Evolutionary conservation across 2,888 invertebrate species (phyloP).

Genomic region (Thysanoteuthis rhombus): DNA sequence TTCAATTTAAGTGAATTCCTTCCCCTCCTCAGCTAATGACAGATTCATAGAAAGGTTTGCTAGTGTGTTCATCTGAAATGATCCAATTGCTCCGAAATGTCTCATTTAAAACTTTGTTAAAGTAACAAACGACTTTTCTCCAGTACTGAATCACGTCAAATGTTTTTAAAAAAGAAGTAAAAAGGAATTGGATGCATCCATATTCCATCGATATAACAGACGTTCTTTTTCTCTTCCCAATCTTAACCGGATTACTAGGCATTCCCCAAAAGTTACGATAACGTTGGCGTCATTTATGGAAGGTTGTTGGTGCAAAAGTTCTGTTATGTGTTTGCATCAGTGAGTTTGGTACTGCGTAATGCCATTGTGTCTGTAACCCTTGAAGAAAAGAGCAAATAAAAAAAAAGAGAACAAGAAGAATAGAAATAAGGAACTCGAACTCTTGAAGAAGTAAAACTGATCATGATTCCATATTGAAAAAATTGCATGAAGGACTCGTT

Average conservation of each 20-base stretch:
- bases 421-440: too few species aligned
- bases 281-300: background rate
- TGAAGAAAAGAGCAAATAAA: background rate
- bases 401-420: background rate
- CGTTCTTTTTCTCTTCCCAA: background rate
- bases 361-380: background rate
- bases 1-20: too few species aligned
- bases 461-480: background rate
- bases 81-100: background rate
- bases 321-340: background rate
- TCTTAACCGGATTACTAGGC: background rate
- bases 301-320: background rate
- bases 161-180: background rate
- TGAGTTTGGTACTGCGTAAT: background rate
- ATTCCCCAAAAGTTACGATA: background rate
- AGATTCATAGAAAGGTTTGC: background rate
- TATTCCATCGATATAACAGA: background rate
- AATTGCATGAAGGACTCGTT: background rate
- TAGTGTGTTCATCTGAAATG: background rate
- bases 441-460: background rate
- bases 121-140: background rate
- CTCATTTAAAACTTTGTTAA: background rate
- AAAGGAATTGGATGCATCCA: too few species aligned
- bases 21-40: background rate
- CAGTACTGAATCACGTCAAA: background rate